Conservation (phyloP, 2,113 vertebrate species). For the Nothoprocta pentlandii region DNA sequence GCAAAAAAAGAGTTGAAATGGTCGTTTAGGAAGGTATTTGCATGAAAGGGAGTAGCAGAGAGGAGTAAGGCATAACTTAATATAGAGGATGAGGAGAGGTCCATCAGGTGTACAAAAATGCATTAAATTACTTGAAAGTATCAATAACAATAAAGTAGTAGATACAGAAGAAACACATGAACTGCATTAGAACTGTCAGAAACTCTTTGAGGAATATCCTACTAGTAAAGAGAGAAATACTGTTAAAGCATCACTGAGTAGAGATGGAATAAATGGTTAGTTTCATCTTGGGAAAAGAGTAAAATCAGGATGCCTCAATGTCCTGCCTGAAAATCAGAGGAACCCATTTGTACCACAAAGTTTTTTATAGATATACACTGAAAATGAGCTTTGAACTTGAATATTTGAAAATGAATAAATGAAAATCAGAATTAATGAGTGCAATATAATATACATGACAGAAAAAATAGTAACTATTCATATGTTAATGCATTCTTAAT, state of each 20-base stretch:
- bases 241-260: not conserved
- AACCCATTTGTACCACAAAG: not conserved
- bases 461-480: not conserved
- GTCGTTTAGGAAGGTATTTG: slow-evolving; percentile 61
- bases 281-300: not conserved
- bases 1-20: slow-evolving; percentile 36
- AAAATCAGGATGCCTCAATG: not conserved
- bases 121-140: slow-evolving; percentile 12
- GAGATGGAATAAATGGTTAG: accelerated
- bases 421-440: slow-evolving; percentile 11
- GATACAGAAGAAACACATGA: not conserved
- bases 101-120: slow-evolving; percentile 19
- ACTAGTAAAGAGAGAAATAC: not conserved
- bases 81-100: slow-evolving; percentile 18
- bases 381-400: slow-evolving; percentile 14
- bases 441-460: not conserved
- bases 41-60: slow-evolving; percentile 40
- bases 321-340: not conserved
- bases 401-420: slow-evolving; percentile 30
- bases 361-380: slow-evolving; percentile 32
- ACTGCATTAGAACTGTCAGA: not conserved
- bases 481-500: not conserved
- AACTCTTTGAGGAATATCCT: not conserved
- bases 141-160: not conserved
- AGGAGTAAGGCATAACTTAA: slow-evolving; percentile 6